Base-by-base conservation (phyloP, 1,140 invertebrate genomes). In the Drosophila malerkotliana region DNA sequence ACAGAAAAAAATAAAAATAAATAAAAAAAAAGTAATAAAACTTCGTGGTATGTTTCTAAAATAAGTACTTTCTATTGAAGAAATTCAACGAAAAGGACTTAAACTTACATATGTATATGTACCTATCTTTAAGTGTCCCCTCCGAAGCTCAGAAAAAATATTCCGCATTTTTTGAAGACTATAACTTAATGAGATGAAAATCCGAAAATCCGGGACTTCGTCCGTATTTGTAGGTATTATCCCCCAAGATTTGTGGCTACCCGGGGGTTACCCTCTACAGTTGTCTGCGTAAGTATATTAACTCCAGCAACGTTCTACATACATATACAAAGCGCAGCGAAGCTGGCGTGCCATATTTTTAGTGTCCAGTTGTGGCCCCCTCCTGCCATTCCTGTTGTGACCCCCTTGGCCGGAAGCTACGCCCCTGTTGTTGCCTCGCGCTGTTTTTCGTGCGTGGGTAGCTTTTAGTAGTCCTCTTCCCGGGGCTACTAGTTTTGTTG, bases 261-360 rank as follows among this genome's bases (percentile, higher is more conserved):
- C 52, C 53, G 6, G 7, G 15, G 41, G 41, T 30, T 68, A 69
- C 51, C 66, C 66, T 69, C 5, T 56, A 18, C 3, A 8, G n/a
- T 3, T 12, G 24, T 7, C 15, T 21, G 15, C 45, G 18, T 64
- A 47, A 37, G 41, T 45, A 73, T 72, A 54, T 62, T 53, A 55
- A 54, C 71, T 62, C 28, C 68, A 51, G 51, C 57, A 73, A 62
- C 49, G 51, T 58, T 8, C 18, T 63, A 28, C 32, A n/a, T 10
- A 44, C 18, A 28, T 7, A 28, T 7, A n/a, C 21, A 26, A 14
- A 34, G 49, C 51, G 34, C 30, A 79, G 41, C 39, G 77, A 73
- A 54, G 61, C 64, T 53, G 15, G 28, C 49, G 64, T 53, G 60
- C 77, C 81, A 85, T 87, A 87, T 85, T 85, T 85, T 81, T 57